A percentile compares a stretch with the other conserved stretches of the same genome.
Evolutionary conservation across 2,797 vertebrate genomes (phyloP).

Genomic region (Echeneis naucrates): DNA sequence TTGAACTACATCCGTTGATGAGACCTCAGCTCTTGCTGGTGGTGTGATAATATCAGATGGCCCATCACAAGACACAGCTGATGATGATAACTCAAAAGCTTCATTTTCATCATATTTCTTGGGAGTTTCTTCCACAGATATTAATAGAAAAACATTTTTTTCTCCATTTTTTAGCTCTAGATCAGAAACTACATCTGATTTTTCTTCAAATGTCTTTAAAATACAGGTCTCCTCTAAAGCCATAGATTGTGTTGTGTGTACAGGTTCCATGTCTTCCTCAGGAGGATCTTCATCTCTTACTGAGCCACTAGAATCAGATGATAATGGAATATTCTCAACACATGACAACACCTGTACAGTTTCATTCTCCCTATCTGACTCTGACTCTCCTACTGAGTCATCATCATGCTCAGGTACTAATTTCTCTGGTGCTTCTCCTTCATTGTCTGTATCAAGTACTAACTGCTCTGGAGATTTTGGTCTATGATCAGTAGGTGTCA

Average conservation of each 20-base stretch:
- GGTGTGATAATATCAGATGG: neutral
- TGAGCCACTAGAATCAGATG: constrained; percentile 35
- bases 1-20: neutral
- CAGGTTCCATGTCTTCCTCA: neutral
- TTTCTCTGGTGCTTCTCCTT: constrained; percentile 24
- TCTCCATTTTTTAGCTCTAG: constrained; percentile 1
- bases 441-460: constrained; percentile 24
- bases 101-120: neutral
- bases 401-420: constrained; percentile 29
- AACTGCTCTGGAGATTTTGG: constrained; percentile 9
- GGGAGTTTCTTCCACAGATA: constrained; percentile 1
- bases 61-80: neutral
- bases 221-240: neutral
- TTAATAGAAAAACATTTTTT: neutral
- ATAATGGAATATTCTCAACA: constrained; percentile 42
- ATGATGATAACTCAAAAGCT: neutral
- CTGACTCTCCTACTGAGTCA: no score
- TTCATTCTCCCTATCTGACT: constrained; percentile 37
- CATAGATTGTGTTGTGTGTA: neutral
- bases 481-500: neutral
- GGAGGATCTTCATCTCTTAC: constrained; percentile 6
- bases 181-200: neutral
- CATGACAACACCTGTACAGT: constrained; percentile 15
- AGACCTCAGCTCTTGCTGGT: neutral
- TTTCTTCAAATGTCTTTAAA: constrained; percentile 13